Conservation (phyloP, 2,113 vertebrate genomes). For the Hymenochirus boettgeri region DNA sequence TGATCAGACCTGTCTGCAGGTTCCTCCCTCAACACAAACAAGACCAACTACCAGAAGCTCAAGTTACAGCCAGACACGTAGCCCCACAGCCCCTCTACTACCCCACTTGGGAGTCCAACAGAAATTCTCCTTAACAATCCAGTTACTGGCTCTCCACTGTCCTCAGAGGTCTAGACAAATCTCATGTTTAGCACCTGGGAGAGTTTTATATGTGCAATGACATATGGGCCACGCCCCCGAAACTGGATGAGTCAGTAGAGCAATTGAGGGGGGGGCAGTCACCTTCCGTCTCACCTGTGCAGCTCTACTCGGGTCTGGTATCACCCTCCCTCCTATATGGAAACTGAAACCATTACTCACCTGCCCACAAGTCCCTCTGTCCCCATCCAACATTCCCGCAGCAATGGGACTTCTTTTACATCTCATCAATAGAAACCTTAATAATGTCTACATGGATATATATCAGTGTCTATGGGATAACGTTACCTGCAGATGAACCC, state of each 20-base stretch:
- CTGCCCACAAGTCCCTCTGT: background rate
- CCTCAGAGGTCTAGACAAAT: background rate
- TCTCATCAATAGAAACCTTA: no score
- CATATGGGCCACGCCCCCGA: constrained; percentile 24
- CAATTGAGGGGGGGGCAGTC: constrained; percentile 4
- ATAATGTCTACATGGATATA: no score
- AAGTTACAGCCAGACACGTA: constrained; percentile 25
- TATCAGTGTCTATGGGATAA: no score
- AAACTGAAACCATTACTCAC: constrained; percentile 39
- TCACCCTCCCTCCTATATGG: constrained; percentile 20
- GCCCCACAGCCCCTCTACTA: constrained; percentile 10
- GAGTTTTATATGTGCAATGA: constrained; percentile 17
- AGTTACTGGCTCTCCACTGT: background rate
- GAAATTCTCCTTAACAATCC: background rate
- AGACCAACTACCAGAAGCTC: constrained; percentile 22
- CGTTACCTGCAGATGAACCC: no score
- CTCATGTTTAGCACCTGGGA: background rate
- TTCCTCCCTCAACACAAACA: constrained; percentile 30
- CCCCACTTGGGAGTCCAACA: background rate
- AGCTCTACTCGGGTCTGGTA: constrained; percentile 2
- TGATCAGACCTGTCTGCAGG: constrained; percentile 34
- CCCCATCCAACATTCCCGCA: no score
- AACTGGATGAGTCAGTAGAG: constrained; percentile 37
- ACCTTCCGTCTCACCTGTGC: constrained; percentile 6
- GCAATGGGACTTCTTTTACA: no score